A percentile compares a stretch with the other conserved stretches of the same genome.
phyloP scores from a whole-genome alignment of 2,888 invertebrate genomes.

The Plagodis pulveraria region DNA sequence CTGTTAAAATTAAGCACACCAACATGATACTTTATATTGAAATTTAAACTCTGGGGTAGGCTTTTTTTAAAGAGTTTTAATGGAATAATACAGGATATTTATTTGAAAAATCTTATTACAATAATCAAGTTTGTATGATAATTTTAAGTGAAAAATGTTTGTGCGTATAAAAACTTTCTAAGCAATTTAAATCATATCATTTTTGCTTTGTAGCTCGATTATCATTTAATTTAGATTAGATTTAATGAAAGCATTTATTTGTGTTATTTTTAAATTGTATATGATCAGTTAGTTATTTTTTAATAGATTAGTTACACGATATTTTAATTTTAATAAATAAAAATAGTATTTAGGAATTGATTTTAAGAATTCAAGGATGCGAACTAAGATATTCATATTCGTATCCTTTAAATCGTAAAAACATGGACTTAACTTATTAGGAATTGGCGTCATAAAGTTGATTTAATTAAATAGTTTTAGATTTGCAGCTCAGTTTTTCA shows the following conservation, averaged over 20 bases:
- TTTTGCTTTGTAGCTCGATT: slow-evolving; percentile 31
- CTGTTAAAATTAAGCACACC: too few relatives aligned
- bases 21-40: slow-evolving; percentile 15
- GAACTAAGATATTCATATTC: not conserved
- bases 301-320: slow-evolving; percentile 7
- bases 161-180: slow-evolving; percentile 12
- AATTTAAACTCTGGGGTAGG: slow-evolving; percentile 13
- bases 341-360: slow-evolving; percentile 22
- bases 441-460: slow-evolving; percentile 11
- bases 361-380: slow-evolving; percentile 22
- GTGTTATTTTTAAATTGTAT: slow-evolving; percentile 16
- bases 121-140: not conserved
- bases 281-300: slow-evolving; percentile 8
- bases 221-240: slow-evolving; percentile 30
- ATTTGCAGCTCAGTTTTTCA: slow-evolving; percentile 21
- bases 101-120: slow-evolving; percentile 19
- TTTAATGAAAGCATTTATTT: slow-evolving; percentile 36
- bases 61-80: slow-evolving; percentile 15
- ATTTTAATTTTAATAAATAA: slow-evolving; percentile 16
- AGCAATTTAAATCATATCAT: slow-evolving; percentile 39
- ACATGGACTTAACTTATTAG: slow-evolving; percentile 13
- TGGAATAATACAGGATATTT: slow-evolving; percentile 11
- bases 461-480: slow-evolving; percentile 19
- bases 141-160: slow-evolving; percentile 2
- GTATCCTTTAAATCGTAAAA: slow-evolving; percentile 5